Conservation (phyloP, 2,888 invertebrate genomes). For the Rhabditophanes sp. region DNA sequence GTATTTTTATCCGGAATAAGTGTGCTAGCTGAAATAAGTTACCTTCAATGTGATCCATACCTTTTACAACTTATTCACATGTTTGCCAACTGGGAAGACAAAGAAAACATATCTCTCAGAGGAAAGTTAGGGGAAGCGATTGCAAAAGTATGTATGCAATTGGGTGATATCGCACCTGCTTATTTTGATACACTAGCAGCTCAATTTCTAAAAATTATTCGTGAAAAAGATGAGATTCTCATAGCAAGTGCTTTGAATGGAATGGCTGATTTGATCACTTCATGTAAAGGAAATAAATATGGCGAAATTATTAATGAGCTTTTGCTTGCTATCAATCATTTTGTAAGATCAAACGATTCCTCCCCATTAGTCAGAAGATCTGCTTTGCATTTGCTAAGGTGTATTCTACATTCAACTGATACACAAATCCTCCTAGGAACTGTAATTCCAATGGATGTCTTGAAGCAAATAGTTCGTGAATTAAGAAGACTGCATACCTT, state of each 20-base stretch:
- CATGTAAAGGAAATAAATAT: slow-evolving; percentile 18
- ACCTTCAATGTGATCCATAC: slow-evolving; percentile 10
- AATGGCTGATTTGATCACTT: slow-evolving; percentile 18
- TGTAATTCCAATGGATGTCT: slow-evolving; percentile 5
- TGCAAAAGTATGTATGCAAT: slow-evolving; percentile 16
- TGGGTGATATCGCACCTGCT: slow-evolving; percentile 18
- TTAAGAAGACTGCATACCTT: slow-evolving; percentile 13
- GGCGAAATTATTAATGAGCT: slow-evolving; percentile 16
- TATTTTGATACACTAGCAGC: slow-evolving; percentile 15
- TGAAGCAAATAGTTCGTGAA: slow-evolving; percentile 15
- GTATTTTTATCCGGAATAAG: slow-evolving; percentile 31
- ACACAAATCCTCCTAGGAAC: slow-evolving; percentile 3
- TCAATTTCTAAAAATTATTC: slow-evolving; percentile 9
- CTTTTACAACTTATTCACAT: slow-evolving; percentile 15
- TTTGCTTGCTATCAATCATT: slow-evolving; percentile 4
- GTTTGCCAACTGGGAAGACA: slow-evolving; percentile 10
- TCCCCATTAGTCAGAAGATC: slow-evolving; percentile 11
- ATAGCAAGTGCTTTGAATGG: slow-evolving; percentile 22
- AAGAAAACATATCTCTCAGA: slow-evolving; percentile 9
- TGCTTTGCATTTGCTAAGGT: slow-evolving; percentile 10
- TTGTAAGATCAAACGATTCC: slow-evolving; percentile 1
- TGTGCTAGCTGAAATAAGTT: slow-evolving; percentile 23
- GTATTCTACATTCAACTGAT: slow-evolving; percentile 7
- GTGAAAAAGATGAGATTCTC: slow-evolving; percentile 13
- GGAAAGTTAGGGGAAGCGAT: slow-evolving; percentile 23